Evolutionary conservation across 2,797 vertebrate genomes (phyloP).

Genomic region (Euthynnus affinis): DNA sequence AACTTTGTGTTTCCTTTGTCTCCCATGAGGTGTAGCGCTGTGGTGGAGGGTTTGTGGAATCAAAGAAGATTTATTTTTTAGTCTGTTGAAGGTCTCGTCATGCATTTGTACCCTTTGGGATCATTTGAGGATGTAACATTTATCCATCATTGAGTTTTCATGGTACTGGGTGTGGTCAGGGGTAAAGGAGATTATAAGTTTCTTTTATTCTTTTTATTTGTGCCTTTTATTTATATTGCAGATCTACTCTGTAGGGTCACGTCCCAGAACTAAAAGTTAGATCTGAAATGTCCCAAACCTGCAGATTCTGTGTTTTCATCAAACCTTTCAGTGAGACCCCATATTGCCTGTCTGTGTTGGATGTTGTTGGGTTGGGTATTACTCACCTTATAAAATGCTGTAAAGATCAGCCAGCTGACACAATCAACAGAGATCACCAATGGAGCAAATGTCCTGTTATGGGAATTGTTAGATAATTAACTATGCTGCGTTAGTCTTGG

Average conservation of each 20-base stretch:
- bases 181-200: constrained; percentile 27
- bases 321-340: neutral
- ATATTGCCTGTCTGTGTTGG: constrained; percentile 6
- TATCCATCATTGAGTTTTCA: constrained; percentile 1
- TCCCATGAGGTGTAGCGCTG: constrained; percentile 15
- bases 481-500: constrained; percentile 4
- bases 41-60: constrained; percentile 33
- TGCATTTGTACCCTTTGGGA: constrained; percentile 4
- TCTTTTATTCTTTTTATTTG: constrained; percentile 67
- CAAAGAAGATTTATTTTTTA: constrained; percentile 31
- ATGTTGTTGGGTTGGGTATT: constrained; percentile 18
- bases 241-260: constrained; percentile 39
- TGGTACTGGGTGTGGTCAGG: neutral
- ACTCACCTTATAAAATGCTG: constrained; percentile 7
- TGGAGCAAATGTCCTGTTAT: constrained; percentile 10
- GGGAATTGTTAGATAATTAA: neutral
- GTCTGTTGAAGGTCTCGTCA: neutral
- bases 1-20: neutral
- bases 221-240: constrained; percentile 69
- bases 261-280: neutral
- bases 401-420: neutral
- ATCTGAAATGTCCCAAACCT: neutral
- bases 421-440: constrained; percentile 8
- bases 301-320: constrained; percentile 32
- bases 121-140: constrained; percentile 7